phyloP scores from a whole-genome alignment of 2,797 vertebrate species.

The Natrix natrix region DNA sequence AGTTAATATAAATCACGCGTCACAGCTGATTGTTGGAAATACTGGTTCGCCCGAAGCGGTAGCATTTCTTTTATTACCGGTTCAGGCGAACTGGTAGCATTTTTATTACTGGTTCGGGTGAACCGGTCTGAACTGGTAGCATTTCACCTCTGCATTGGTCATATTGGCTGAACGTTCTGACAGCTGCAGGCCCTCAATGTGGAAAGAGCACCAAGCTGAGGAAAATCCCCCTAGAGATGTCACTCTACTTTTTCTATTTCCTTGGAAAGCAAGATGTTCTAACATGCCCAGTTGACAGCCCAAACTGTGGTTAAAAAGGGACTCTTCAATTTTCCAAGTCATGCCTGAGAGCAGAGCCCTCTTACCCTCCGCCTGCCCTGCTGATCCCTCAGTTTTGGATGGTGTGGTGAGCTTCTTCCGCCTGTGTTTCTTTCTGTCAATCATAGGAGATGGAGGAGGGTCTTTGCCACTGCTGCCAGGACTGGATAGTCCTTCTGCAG shows the following conservation, averaged over 20 bases:
- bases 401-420: slow-evolving; percentile 92
- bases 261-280: not conserved
- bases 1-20: too few species aligned
- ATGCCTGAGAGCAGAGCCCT: not conserved
- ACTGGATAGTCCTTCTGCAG: slow-evolving; percentile 53
- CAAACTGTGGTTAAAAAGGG: not conserved
- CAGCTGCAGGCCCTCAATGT: too few species aligned
- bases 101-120: too few species aligned
- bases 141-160: not conserved
- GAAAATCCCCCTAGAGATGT: not conserved
- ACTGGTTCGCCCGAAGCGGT: too few species aligned
- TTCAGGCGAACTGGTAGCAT: too few species aligned
- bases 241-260: not conserved
- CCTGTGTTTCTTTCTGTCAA: slow-evolving; percentile 89
- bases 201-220: not conserved
- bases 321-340: not conserved
- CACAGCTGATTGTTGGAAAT: too few species aligned
- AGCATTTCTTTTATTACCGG: too few species aligned
- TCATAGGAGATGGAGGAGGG: slow-evolving; percentile 84
- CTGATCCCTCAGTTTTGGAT: slow-evolving; percentile 86
- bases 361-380: slow-evolving; percentile 92
- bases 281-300: not conserved
- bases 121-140: too few species aligned
- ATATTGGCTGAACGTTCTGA: not conserved
- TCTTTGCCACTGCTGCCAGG: slow-evolving; percentile 80